Evolutionary conservation across 2,113 vertebrate genomes (phyloP).

Genomic region (Camelus dromedarius): DNA sequence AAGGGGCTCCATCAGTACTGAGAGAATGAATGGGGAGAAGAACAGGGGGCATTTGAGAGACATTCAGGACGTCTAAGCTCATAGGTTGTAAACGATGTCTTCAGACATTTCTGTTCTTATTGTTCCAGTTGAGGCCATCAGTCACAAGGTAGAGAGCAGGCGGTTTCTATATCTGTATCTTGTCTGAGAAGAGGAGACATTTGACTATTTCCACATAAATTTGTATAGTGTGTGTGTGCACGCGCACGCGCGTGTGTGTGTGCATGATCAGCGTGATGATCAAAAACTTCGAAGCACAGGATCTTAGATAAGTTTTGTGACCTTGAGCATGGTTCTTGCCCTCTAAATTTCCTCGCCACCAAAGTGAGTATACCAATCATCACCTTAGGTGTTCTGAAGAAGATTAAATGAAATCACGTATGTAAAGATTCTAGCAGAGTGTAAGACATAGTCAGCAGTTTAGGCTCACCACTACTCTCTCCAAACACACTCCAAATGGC

Average conservation of each 20-base stretch:
- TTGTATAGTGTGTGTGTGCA: background rate
- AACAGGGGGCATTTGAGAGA: background rate
- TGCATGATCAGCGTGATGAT: background rate
- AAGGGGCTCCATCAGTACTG: background rate
- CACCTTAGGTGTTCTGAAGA: background rate
- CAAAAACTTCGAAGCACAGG: background rate
- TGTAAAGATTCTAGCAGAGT: background rate
- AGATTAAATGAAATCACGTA: background rate
- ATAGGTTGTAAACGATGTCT: background rate
- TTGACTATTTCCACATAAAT: background rate
- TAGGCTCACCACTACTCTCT: background rate
- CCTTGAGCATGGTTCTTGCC: background rate
- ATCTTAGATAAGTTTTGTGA: background rate
- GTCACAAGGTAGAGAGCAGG: background rate
- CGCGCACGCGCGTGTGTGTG: fast-evolving
- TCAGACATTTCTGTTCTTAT: background rate
- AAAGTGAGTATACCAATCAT: background rate
- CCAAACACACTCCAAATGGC: background rate
- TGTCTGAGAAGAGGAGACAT: background rate
- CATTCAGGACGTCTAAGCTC: background rate
- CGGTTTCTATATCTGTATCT: background rate
- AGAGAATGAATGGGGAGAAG: background rate
- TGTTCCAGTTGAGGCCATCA: background rate
- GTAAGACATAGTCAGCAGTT: background rate
- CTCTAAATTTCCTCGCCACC: background rate